These are phyloP conservation scores for Pipa parva DNA, from an alignment of 2,113 vertebrate species.

Conservation along the genomic window DNA sequence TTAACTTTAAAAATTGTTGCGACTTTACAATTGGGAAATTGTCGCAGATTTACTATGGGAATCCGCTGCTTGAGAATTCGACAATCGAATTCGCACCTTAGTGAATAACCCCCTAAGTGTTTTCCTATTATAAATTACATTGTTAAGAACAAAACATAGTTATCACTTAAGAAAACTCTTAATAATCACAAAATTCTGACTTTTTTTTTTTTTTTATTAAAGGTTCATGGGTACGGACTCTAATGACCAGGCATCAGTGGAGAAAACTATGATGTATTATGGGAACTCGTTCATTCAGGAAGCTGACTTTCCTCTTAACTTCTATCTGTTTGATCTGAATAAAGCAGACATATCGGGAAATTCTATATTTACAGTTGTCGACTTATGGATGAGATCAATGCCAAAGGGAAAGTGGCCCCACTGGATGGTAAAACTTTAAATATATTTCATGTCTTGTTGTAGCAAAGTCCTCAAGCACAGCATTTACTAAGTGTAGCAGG, in stretches of 20 bases:
- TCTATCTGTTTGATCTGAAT: conserved; percentile 73
- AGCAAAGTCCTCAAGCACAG: too few species aligned
- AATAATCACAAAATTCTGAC: conserved; percentile 30
- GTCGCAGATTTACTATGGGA: too few species aligned
- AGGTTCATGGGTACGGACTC: conserved; percentile 84
- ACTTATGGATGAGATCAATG: conserved; percentile 89
- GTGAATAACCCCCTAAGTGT: too few species aligned
- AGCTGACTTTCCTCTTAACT: conserved; percentile 90
- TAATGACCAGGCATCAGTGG: conserved; percentile 66
- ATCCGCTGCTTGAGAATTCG: too few species aligned
- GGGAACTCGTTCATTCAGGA: conserved; percentile 73
- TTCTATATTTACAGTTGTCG: conserved; percentile 64
- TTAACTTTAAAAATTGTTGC: too few species aligned
- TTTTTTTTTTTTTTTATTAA: conserved; percentile 31
- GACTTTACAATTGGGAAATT: too few species aligned
- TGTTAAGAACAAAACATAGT: too few species aligned
- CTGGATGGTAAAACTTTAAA: conserved; percentile 78
- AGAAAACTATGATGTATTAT: conserved; percentile 89
- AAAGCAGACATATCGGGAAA: conserved; percentile 62
- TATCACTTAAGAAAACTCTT: too few species aligned
- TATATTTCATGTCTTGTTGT: not conserved
- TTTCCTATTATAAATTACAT: too few species aligned
- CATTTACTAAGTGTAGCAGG: too few species aligned
- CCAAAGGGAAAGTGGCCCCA: conserved; percentile 88
- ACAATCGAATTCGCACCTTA: too few species aligned